phyloP scores from a whole-genome alignment of 2,797 vertebrate species.

The Miichthys miiuy region DNA sequence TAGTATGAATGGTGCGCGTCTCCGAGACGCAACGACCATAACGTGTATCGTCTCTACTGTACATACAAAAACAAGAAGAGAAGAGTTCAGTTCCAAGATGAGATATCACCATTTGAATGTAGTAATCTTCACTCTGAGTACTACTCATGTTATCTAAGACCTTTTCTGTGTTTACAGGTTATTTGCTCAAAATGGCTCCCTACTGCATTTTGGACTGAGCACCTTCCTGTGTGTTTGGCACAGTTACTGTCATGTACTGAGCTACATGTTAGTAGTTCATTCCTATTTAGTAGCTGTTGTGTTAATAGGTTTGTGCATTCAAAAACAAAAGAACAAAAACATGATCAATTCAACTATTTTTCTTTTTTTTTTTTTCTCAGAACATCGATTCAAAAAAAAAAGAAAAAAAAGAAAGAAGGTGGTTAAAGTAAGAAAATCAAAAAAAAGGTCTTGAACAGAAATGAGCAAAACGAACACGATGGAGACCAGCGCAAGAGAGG shows the following conservation, averaged over 20 bases:
- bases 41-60: slow-evolving; percentile 27
- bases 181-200: slow-evolving; percentile 35
- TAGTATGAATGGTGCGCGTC: background rate
- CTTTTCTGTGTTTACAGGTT: slow-evolving; percentile 20
- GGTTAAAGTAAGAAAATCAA: slow-evolving; percentile 49
- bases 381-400: slow-evolving; percentile 51
- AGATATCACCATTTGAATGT: slow-evolving; percentile 22
- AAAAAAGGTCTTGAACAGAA: slow-evolving; percentile 76
- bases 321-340: slow-evolving; percentile 53
- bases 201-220: slow-evolving; percentile 45
- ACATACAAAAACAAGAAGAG: slow-evolving; percentile 39
- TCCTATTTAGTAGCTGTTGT: slow-evolving; percentile 69
- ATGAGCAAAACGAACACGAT: slow-evolving; percentile 83
- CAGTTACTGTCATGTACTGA: slow-evolving; percentile 70
- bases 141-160: slow-evolving; percentile 34
- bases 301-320: slow-evolving; percentile 76
- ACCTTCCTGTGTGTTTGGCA: slow-evolving; percentile 77
- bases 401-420: slow-evolving; percentile 26
- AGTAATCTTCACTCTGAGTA: slow-evolving; percentile 4
- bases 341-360: slow-evolving; percentile 57
- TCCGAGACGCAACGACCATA: slow-evolving; percentile 12
- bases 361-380: slow-evolving; percentile 31
- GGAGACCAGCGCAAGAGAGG: slow-evolving; percentile 84
- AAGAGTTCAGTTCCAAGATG: slow-evolving; percentile 38
- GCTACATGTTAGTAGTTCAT: slow-evolving; percentile 76